Conservation (phyloP, 92 coral and sea anemone genomes). For the Phenganax subtilis region DNA sequence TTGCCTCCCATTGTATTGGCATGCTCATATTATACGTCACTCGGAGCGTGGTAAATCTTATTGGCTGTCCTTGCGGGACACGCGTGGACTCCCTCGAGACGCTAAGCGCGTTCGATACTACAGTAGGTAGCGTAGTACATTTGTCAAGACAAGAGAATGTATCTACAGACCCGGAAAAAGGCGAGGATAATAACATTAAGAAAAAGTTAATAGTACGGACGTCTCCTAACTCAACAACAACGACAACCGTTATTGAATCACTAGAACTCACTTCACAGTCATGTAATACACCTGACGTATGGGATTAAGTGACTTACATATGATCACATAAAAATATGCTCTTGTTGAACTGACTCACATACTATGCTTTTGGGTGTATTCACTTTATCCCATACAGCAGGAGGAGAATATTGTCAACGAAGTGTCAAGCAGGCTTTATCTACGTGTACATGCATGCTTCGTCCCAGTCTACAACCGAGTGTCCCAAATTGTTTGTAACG, state of each 20-base stretch:
- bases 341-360: too few relatives aligned
- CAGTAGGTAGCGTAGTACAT: constrained; percentile 2
- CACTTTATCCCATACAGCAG: too few relatives aligned
- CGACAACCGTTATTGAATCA: not conserved
- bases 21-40: constrained; percentile 18
- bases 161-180: not conserved
- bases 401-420: too few relatives aligned
- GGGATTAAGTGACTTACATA: too few relatives aligned
- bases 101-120: constrained; percentile 28
- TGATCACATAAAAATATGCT: too few relatives aligned
- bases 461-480: too few relatives aligned
- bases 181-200: not conserved
- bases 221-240: not conserved
- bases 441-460: too few relatives aligned
- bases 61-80: constrained; percentile 37
- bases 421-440: too few relatives aligned
- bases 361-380: too few relatives aligned
- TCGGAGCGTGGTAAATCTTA: constrained; percentile 1
- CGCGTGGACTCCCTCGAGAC: constrained; percentile 32
- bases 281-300: too few relatives aligned
- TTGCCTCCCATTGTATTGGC: constrained; percentile 25
- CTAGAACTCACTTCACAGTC: not conserved
- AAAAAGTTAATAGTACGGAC: constrained; percentile 18
- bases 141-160: not conserved
- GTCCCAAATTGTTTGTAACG: too few relatives aligned